Base-by-base conservation (phyloP, 2,797 vertebrate genomes). In the Limosa lapponica region DNA sequence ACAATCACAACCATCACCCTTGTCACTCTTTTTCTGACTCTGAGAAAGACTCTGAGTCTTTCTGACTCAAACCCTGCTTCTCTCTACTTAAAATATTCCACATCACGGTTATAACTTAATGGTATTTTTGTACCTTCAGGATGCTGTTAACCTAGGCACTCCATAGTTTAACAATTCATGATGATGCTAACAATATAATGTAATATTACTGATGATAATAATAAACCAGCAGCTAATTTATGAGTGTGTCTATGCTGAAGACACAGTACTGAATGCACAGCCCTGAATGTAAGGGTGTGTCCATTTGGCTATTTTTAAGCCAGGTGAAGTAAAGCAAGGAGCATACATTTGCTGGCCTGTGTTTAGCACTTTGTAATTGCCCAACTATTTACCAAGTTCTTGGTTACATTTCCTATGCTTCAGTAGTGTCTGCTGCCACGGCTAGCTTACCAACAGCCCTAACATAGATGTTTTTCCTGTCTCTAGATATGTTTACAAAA, bases 61-160 rank as follows among this genome's bases (percentile, higher is more conserved):
- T 64, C 48, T 34, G 32, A 74, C 22, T 32, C 30, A 48, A 81
- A 73, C 3, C 8, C n/a, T 55, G 20, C 36, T 64, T 85, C n/a
- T 54, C 22, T 24, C 20, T 28, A 25, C 39, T 91, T 67, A 28
- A 72, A 79, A 58, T 46, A 71, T 43, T 49, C n/a, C 39, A 82
- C 11, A 23, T 4, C 0, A 0, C 39, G 20, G n/a, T 55, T 67
- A 48, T 32, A 88, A 43, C 8, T 8, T 39, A 48, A 48, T 0
- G 0, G 25, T 32, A 57, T 43, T 87, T 70, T 75, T 70, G 20
- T 75, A 71, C 43, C 27, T 90, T 79, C 4, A 2, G 37, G 41
- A 58, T 80, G 34, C n/a, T 28, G 32, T 13, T 36, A 72, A 75
- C 14, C 37, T 25, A 3, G 7, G n/a, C 34, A 57, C n/a, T 62